Evolutionary conservation across 2,113 vertebrate genomes (phyloP).

Genomic region (Ancistrus triradiatus): DNA sequence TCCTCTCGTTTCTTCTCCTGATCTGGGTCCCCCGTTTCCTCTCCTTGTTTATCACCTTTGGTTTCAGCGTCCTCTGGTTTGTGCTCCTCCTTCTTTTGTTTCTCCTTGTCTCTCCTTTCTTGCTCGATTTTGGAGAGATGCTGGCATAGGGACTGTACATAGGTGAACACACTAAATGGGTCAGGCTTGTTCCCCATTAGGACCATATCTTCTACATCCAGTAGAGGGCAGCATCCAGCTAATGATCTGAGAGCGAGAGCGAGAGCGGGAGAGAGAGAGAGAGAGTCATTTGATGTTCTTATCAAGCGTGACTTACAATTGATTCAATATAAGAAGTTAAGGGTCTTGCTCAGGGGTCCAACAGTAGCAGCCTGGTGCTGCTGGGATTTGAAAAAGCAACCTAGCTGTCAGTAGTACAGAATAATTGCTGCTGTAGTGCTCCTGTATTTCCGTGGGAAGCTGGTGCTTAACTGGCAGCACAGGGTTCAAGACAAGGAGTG

Average conservation of each 20-base stretch:
- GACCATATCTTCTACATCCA: constrained; percentile 70
- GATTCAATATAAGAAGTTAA: too few relatives aligned
- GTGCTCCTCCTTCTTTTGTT: constrained; percentile 46
- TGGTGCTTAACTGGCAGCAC: too few relatives aligned
- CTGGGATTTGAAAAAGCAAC: too few relatives aligned
- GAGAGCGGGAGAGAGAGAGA: neutral
- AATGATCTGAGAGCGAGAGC: constrained; percentile 51
- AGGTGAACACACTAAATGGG: constrained; percentile 73
- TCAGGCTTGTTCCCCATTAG: constrained; percentile 66
- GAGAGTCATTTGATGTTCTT: too few relatives aligned
- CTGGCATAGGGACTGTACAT: constrained; percentile 77
- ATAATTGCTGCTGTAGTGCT: too few relatives aligned
- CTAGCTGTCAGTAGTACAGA: too few relatives aligned
- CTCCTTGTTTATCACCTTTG: neutral
- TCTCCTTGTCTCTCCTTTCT: constrained; percentile 63
- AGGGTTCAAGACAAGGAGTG: too few relatives aligned
- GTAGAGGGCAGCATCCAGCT: constrained; percentile 70
- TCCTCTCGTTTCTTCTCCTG: constrained; percentile 35
- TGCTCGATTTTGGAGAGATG: constrained; percentile 73
- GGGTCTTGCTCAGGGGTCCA: too few relatives aligned
- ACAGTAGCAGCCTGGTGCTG: too few relatives aligned
- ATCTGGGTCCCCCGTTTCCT: constrained; percentile 20
- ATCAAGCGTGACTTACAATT: too few relatives aligned
- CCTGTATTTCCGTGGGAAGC: too few relatives aligned
- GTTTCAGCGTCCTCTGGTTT: constrained; percentile 35